phyloP scores from a whole-genome alignment of 2,113 vertebrate species.

The Orycteropus afer region DNA sequence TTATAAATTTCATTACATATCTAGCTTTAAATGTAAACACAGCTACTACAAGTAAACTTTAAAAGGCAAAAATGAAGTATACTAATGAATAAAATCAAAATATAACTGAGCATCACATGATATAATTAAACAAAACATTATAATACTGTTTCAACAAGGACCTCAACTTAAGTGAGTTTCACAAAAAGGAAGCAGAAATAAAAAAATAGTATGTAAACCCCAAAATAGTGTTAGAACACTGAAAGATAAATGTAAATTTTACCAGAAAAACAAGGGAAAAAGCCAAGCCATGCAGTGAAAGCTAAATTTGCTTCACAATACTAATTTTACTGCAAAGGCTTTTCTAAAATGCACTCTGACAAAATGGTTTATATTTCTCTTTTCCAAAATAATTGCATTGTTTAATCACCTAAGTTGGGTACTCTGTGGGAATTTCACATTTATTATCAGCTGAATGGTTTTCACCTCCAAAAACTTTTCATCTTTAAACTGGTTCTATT shows the following conservation, averaged over 20 bases:
- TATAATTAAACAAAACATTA: conserved; percentile 72
- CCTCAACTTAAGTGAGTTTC: conserved; percentile 74
- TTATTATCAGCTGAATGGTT: conserved; percentile 43
- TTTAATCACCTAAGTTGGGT: conserved; percentile 20
- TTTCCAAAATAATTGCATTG: conserved; percentile 12
- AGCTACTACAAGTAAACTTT: conserved; percentile 84
- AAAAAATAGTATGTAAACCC: conserved; percentile 76
- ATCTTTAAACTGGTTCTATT: neutral
- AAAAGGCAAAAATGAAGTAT: conserved; percentile 77
- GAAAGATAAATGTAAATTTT: conserved; percentile 70
- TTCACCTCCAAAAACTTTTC: conserved; percentile 25
- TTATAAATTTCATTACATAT: conserved; percentile 61
- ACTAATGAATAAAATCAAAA: conserved; percentile 75
- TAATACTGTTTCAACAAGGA: conserved; percentile 85
- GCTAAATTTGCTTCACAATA: conserved; percentile 39
- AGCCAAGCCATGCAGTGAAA: conserved; percentile 67
- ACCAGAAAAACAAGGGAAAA: conserved; percentile 38
- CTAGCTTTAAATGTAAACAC: conserved; percentile 83
- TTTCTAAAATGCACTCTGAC: conserved; percentile 51
- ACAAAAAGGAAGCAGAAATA: conserved; percentile 79
- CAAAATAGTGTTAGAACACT: conserved; percentile 80
- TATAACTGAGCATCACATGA: conserved; percentile 67
- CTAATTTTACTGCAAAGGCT: conserved; percentile 55
- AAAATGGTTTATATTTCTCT: conserved; percentile 11
- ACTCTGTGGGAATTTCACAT: conserved; percentile 59